A percentile compares a stretch with the other conserved stretches of the same genome.
These are phyloP conservation scores for Mormyrops boulengeri DNA, from an alignment of 2,797 vertebrate genomes.

Conservation along the genomic window DNA sequence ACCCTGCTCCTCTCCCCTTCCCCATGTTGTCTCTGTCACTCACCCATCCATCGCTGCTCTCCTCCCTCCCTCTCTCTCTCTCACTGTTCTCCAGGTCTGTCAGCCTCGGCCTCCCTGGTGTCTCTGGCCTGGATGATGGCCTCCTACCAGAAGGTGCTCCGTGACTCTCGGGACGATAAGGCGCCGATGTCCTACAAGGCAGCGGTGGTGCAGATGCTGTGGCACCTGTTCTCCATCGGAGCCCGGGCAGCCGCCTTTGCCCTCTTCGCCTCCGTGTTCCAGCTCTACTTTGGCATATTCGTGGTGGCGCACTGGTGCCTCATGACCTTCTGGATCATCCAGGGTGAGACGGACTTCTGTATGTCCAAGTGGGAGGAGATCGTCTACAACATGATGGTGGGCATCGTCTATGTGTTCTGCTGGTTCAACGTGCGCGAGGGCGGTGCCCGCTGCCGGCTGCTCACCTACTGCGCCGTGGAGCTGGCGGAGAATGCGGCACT, in stretches of 20 bases:
- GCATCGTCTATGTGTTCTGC: constrained; percentile 94
- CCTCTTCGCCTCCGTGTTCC: constrained; percentile 90
- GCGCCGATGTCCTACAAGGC: constrained; percentile 91
- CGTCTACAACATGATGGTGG: constrained; percentile 98
- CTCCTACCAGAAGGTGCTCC: constrained; percentile 91
- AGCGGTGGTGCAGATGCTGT: constrained; percentile 80
- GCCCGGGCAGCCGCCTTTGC: constrained; percentile 89
- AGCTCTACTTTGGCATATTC: constrained; percentile 96
- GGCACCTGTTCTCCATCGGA: constrained; percentile 93
- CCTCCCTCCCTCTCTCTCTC: constrained; percentile 15
- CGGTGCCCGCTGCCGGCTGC: constrained; percentile 81
- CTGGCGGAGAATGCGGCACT: constrained; percentile 81
- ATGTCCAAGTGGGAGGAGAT: constrained; percentile 99
- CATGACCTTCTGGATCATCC: constrained; percentile 99
- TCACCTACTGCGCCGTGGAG: constrained; percentile 80
- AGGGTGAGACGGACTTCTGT: constrained; percentile 97
- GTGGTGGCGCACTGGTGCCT: constrained; percentile 95
- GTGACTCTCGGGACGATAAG: constrained; percentile 94
- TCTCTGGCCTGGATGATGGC: constrained; percentile 93
- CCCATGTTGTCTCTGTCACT: not conserved
- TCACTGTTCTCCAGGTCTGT: constrained; percentile 65
- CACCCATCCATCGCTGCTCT: not conserved
- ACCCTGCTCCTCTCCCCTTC: not conserved
- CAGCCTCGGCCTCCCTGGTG: constrained; percentile 81
- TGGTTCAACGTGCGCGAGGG: constrained; percentile 95